Evolutionary conservation across 2,888 invertebrate genomes (phyloP), one percentile per base, ranked within the genome.

Genomic region (Leucania comma): DNA sequence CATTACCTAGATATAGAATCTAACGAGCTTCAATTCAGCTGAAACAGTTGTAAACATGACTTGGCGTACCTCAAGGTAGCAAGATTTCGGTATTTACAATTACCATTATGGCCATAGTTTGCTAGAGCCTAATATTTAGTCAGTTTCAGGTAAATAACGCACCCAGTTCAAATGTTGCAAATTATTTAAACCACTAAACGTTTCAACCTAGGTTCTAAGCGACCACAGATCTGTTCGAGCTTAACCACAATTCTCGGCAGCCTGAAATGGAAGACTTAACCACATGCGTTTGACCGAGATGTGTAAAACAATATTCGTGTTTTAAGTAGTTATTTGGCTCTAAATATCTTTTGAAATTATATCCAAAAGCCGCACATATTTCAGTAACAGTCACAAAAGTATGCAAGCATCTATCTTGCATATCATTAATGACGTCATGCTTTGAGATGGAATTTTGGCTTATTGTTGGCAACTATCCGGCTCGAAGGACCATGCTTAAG

Each of bases 151-250:
- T 81, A 64, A 82, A 72, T 78, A 67, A 69, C 79, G 22, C 60
- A 32, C 53, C 48, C 26, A 73, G 59, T 60, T 50, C 51, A 65
- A 63, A 72, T 82, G 75, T 83, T 81, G 76, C 80, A 85, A 86
- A 87, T 86, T 80, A 87, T 89, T 85, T 80, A 70, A 88, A 90
- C 91, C 90, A 79, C 92, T 88, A 89, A 90, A 85, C 72, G 79
- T 70, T 72, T 68, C 69, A 73, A 65, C 72, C 62, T 80, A 71
- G 67, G 72, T 67, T 63, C 66, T 76, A 78, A 84, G 84, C 85
- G 60, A 73, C 77, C 86, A 70, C 88, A 78, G 87, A 89, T 77
- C 72, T 73, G 76, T 84, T 77, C 76, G 80, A 71, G 75, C 54
- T 38, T 68, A 78, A 89, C 88, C 87, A 72, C 87, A 84, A 77